A percentile compares a stretch with the other conserved stretches of the same genome.
These are phyloP conservation scores for Lineus longissimus DNA, from an alignment of 1,140 invertebrate genomes.

Conservation along the genomic window DNA sequence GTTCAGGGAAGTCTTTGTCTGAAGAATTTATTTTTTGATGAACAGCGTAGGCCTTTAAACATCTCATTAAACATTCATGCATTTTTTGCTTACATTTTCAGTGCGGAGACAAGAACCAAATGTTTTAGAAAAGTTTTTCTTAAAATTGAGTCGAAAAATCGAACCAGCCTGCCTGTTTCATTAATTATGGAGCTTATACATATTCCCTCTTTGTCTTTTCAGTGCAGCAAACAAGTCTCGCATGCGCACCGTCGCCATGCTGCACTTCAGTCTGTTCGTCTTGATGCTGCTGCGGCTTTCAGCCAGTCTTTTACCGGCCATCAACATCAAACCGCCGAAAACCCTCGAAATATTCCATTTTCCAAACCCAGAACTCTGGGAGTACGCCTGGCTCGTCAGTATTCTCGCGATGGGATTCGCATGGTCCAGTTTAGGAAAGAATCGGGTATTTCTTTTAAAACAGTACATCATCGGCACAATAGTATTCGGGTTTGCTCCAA, in stretches of 20 bases:
- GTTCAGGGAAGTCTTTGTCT: too few relatives aligned
- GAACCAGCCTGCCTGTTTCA: background rate
- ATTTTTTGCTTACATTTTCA: too few relatives aligned
- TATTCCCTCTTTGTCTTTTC: slow-evolving; percentile 56
- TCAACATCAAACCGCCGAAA: slow-evolving; percentile 69
- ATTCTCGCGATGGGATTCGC: slow-evolving; percentile 80
- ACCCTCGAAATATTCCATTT: slow-evolving; percentile 83
- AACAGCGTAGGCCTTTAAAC: too few relatives aligned
- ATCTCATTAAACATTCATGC: too few relatives aligned
- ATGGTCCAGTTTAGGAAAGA: slow-evolving; percentile 79
- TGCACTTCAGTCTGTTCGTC: slow-evolving; percentile 84
- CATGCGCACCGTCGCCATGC: slow-evolving; percentile 87
- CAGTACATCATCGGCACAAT: slow-evolving; percentile 79
- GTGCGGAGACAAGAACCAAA: too few relatives aligned
- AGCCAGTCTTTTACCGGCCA: slow-evolving; percentile 88
- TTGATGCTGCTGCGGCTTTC: slow-evolving; percentile 86
- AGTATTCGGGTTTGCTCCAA: slow-evolving; percentile 73
- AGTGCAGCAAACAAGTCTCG: slow-evolving; percentile 89
- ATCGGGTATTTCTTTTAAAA: slow-evolving; percentile 72
- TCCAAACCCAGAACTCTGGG: slow-evolving; percentile 87
- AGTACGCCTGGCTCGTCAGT: slow-evolving; percentile 89
- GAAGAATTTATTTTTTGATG: too few relatives aligned
- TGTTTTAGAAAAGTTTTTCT: too few relatives aligned
- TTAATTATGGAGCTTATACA: background rate
- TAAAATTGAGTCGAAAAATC: too few relatives aligned